Conservation (phyloP, 2,888 invertebrate species). For the Hypena proboscidalis region DNA sequence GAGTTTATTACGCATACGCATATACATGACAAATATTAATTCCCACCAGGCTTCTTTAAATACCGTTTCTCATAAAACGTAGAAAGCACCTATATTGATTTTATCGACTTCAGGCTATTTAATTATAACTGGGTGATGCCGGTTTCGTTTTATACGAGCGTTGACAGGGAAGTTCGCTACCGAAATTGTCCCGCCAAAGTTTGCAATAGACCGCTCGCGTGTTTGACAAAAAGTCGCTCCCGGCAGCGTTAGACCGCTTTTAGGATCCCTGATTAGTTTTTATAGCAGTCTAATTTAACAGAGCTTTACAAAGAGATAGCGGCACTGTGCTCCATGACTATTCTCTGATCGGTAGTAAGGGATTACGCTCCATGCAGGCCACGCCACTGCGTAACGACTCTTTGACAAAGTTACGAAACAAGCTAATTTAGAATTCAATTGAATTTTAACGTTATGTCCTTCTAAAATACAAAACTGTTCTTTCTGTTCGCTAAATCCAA, state of each 20-base stretch:
- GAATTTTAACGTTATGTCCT: slow-evolving; percentile 28
- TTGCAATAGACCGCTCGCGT: slow-evolving; percentile 49
- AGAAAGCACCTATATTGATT: slow-evolving; percentile 34
- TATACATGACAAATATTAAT: neutral
- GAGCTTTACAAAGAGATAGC: slow-evolving; percentile 49
- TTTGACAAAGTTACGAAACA: slow-evolving; percentile 32
- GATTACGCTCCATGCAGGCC: slow-evolving; percentile 30
- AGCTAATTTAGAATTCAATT: slow-evolving; percentile 33
- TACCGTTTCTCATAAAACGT: slow-evolving; percentile 24
- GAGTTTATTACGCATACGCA: too few relatives aligned
- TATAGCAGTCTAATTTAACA: slow-evolving; percentile 56
- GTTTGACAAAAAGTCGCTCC: slow-evolving; percentile 67
- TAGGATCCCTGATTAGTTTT: slow-evolving; percentile 71
- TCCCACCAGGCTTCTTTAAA: neutral
- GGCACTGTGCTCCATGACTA: slow-evolving; percentile 37
- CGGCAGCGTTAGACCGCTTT: slow-evolving; percentile 62
- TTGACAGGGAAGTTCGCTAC: slow-evolving; percentile 61
- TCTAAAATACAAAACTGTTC: slow-evolving; percentile 10
- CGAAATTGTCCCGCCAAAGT: slow-evolving; percentile 59
- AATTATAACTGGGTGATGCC: slow-evolving; percentile 52
- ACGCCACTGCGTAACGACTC: slow-evolving; percentile 32
- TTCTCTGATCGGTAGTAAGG: slow-evolving; percentile 38
- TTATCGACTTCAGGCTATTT: slow-evolving; percentile 48
- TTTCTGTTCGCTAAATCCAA: slow-evolving; percentile 1
- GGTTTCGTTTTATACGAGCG: slow-evolving; percentile 58